Evolutionary conservation across 2,113 vertebrate species (phyloP).

Genomic region (Dipodomys merriami): DNA sequence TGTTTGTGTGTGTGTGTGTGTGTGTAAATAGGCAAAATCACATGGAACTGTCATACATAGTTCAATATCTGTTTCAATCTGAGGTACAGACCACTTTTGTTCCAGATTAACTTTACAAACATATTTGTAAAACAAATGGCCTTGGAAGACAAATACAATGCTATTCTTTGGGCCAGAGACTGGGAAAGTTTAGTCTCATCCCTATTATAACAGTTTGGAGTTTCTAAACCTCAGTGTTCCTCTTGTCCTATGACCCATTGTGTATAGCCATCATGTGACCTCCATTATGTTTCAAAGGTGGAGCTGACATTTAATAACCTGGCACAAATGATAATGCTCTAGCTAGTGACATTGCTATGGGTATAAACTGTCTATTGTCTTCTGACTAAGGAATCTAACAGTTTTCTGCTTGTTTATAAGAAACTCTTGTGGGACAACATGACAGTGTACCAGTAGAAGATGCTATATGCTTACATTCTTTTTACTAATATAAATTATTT

Average conservation of each 20-base stretch:
- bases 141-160: not conserved
- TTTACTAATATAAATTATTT: not conserved
- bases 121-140: not conserved
- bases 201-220: not conserved
- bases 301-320: not conserved
- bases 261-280: fast-evolving
- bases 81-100: not conserved
- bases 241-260: not conserved
- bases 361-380: not conserved
- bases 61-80: not conserved
- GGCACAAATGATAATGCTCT: not conserved
- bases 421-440: not conserved
- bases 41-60: not conserved
- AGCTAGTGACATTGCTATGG: not conserved
- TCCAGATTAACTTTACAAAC: not conserved
- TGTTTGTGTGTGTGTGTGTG: not conserved
- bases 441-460: not conserved
- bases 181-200: not conserved
- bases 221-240: not conserved
- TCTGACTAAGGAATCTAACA: not conserved
- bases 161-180: not conserved
- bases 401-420: not conserved
- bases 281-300: not conserved
- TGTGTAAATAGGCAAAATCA: not conserved
- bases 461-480: not conserved